Evolutionary conservation across 1,140 invertebrate genomes (phyloP).

Genomic region (Drosophila sulfurigaster): DNA sequence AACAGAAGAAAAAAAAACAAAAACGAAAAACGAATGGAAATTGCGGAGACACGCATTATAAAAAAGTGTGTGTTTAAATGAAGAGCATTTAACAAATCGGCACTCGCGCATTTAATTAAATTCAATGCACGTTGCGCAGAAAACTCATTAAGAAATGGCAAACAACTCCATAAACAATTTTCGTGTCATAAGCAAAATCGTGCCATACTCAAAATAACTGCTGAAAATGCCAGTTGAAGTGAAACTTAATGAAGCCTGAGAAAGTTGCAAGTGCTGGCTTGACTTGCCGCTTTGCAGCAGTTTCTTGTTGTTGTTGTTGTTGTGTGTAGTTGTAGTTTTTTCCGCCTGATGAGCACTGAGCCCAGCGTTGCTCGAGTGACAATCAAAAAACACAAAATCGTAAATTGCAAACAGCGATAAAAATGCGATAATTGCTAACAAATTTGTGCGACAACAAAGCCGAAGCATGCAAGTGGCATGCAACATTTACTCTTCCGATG

Average conservation of each 20-base stretch:
- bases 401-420: conserved; percentile 32
- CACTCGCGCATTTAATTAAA: conserved; percentile 68
- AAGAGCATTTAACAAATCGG: conserved; percentile 48
- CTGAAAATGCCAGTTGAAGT: conserved; percentile 54
- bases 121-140: conserved; percentile 63
- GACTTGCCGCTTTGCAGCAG: neutral
- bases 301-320: conserved; percentile 11
- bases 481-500: conserved; percentile 33
- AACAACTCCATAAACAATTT: conserved; percentile 73
- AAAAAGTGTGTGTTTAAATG: neutral
- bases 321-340: neutral
- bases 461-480: conserved; percentile 53
- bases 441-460: conserved; percentile 62
- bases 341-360: conserved; percentile 31
- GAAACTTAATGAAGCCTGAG: conserved; percentile 82
- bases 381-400: conserved; percentile 60
- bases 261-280: conserved; percentile 60
- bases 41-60: conserved; percentile 3
- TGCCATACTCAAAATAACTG: conserved; percentile 58
- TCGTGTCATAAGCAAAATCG: conserved; percentile 78
- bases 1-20: neutral
- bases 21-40: neutral
- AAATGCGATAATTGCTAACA: conserved; percentile 75
- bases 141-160: conserved; percentile 66
- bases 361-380: conserved; percentile 64